phyloP scores from a whole-genome alignment of 53 echinoderm and acorn worm species.

The Holothuria leucospilota region DNA sequence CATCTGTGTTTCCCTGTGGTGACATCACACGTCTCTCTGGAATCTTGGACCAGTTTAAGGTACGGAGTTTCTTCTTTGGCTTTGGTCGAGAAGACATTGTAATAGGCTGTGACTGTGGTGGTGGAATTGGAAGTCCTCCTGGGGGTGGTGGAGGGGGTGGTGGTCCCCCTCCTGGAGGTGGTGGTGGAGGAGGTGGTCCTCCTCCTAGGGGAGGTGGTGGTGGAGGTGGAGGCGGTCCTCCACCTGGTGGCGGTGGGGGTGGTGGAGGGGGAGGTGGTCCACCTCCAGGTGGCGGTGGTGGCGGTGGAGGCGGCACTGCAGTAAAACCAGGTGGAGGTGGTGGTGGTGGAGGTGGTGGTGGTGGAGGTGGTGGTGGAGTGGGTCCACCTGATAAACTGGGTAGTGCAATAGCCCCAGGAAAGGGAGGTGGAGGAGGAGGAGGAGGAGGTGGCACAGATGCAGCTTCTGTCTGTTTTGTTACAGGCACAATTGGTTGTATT shows the following conservation, averaged over 20 bases:
- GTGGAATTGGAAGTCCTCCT: slow-evolving; percentile 59
- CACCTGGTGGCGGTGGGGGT: slow-evolving; percentile 72
- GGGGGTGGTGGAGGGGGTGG: slow-evolving; percentile 82
- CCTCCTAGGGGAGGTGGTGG: slow-evolving; percentile 51
- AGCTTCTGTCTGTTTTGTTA: background rate
- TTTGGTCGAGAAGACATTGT: slow-evolving; percentile 72
- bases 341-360: no score
- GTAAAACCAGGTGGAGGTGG: background rate
- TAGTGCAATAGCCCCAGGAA: slow-evolving; percentile 40
- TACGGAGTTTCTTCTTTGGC: slow-evolving; percentile 85
- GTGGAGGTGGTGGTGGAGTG: slow-evolving; percentile 56
- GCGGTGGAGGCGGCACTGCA: slow-evolving; percentile 44
- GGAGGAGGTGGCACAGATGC: background rate
- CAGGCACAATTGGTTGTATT: slow-evolving; percentile 2
- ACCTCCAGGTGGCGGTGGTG: slow-evolving; percentile 64
- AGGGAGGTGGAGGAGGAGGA: no score
- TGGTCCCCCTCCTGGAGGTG: slow-evolving; percentile 69
- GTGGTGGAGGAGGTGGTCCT: slow-evolving; percentile 72
- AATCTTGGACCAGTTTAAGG: slow-evolving; percentile 92
- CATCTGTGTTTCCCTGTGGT: slow-evolving; percentile 36
- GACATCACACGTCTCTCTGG: slow-evolving; percentile 82
- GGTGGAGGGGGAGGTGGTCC: slow-evolving; percentile 55
- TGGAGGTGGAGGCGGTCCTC: slow-evolving; percentile 73
- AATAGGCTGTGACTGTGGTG: slow-evolving; percentile 51
- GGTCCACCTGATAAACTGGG: background rate